These are phyloP conservation scores for Eidolon helvum DNA, from an alignment of 2,113 vertebrate genomes.

Conservation along the genomic window DNA sequence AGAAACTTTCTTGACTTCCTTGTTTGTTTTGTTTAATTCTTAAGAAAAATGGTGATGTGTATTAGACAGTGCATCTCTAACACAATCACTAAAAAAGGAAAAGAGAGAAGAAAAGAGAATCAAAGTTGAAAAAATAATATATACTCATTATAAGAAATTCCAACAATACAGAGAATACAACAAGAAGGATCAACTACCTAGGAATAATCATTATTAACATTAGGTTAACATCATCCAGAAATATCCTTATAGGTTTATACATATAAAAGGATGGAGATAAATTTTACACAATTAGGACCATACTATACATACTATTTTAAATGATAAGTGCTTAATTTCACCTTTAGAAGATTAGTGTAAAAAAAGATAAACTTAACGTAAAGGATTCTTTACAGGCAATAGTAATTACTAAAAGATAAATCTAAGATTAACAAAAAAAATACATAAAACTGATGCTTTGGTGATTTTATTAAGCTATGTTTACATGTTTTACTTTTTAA, in stretches of 20 bases:
- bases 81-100: not conserved
- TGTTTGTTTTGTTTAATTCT: not conserved
- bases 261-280: not conserved
- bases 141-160: not conserved
- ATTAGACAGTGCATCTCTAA: not conserved
- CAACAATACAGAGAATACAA: not conserved
- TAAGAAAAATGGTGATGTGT: not conserved
- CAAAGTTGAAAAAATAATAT: not conserved
- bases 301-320: constrained; percentile 42
- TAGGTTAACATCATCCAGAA: not conserved
- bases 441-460: not conserved
- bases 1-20: not conserved
- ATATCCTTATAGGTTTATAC: not conserved
- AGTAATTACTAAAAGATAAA: constrained; percentile 43
- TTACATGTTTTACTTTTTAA: constrained; percentile 29
- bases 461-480: constrained; percentile 30
- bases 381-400: constrained; percentile 17
- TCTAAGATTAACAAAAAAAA: constrained; percentile 29
- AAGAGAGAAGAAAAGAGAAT: not conserved
- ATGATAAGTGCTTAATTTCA: constrained; percentile 40
- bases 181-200: not conserved
- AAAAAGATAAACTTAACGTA: constrained; percentile 12
- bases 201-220: not conserved
- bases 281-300: constrained; percentile 32
- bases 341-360: not conserved